Evolutionary conservation across 92 coral and sea anemone species (phyloP).

Genomic region (Desmophyllum pertusum): DNA sequence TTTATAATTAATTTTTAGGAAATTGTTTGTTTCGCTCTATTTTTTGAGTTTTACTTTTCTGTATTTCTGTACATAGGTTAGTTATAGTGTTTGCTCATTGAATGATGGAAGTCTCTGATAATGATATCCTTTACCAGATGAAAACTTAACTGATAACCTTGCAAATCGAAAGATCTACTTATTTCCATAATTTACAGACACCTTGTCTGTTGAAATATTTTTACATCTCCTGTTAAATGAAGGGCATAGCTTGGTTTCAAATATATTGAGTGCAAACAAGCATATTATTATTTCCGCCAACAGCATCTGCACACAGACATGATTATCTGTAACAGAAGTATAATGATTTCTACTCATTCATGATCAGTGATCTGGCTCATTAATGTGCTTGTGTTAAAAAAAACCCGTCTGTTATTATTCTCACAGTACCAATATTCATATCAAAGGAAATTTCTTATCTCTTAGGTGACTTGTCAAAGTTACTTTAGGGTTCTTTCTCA

Average conservation of each 20-base stretch:
- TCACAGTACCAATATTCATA: background rate
- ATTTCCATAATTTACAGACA: conserved; percentile 48
- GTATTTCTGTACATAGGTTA: conserved; percentile 1
- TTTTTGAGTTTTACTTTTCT: background rate
- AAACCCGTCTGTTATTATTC: background rate
- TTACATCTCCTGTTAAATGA: background rate
- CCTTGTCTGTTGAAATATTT: conserved; percentile 18
- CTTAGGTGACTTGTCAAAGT: background rate
- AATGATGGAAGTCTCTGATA: background rate
- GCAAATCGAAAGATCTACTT: background rate
- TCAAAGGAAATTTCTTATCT: background rate
- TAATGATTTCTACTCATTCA: background rate
- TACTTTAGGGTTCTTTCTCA: background rate
- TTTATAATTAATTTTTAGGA: conserved; percentile 28
- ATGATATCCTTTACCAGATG: background rate
- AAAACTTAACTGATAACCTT: background rate
- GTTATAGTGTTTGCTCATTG: conserved; percentile 7
- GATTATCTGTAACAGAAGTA: background rate
- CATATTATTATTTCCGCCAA: background rate
- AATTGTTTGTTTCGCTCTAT: background rate
- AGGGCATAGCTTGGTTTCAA: conserved; percentile 5
- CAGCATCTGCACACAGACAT: background rate
- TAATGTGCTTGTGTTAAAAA: background rate
- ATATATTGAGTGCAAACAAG: background rate
- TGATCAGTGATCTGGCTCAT: conserved; percentile 4